Percentiles rank a stretch among this genome's conserved stretches.
phyloP scores from a whole-genome alignment of 2,113 vertebrate species.

The Periophthalmus modestus region DNA sequence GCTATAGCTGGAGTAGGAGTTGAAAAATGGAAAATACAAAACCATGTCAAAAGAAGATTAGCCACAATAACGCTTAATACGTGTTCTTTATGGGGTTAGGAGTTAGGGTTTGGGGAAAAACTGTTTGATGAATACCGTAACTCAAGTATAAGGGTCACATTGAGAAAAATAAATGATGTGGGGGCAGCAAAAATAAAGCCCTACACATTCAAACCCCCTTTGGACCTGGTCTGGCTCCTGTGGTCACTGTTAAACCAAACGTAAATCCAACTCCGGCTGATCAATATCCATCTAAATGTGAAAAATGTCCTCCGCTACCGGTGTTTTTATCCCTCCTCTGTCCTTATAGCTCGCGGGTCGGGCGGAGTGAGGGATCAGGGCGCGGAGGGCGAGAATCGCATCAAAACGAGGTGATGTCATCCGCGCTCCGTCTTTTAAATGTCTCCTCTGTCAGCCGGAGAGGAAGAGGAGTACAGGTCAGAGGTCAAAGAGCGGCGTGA shows the following conservation, averaged over 20 bases:
- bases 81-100: too few species aligned
- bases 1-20: too few species aligned
- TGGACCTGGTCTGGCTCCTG: not conserved
- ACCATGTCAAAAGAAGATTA: too few species aligned
- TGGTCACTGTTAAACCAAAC: not conserved
- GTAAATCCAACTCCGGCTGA: not conserved
- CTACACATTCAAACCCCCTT: too few species aligned
- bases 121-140: too few species aligned
- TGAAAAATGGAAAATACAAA: too few species aligned
- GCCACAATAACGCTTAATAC: too few species aligned
- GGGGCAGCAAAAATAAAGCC: too few species aligned
- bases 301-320: not conserved
- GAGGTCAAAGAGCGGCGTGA: not conserved
- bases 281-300: conserved; percentile 2
- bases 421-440: not conserved
- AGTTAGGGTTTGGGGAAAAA: too few species aligned
- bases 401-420: not conserved
- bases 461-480: not conserved
- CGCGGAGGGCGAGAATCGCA: not conserved
- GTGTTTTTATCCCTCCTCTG: not conserved
- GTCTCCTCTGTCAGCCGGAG: not conserved
- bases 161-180: too few species aligned
- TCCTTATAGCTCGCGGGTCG: not conserved
- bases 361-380: not conserved
- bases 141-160: too few species aligned